Conservation (phyloP, 2,888 invertebrate genomes). For the Isoperla grammatica region DNA sequence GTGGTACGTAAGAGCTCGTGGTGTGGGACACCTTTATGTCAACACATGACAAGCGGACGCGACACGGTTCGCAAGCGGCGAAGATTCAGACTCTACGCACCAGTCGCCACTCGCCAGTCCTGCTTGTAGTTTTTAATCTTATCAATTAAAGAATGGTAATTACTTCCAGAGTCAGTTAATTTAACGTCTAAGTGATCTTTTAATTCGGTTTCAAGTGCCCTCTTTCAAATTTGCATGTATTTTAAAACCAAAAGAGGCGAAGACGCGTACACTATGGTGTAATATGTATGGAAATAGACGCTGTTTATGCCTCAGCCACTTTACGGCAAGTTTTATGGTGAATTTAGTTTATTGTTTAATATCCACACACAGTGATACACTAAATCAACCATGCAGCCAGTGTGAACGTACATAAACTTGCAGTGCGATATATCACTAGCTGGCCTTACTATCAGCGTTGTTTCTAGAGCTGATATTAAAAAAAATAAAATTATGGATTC, state of each 20-base stretch:
- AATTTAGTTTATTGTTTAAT: constrained; percentile 19
- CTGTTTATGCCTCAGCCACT: neutral
- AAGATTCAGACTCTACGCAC: too few relatives aligned
- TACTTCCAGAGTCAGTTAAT: constrained; percentile 25
- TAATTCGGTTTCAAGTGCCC: constrained; percentile 21
- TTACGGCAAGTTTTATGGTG: neutral
- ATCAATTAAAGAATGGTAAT: constrained; percentile 6
- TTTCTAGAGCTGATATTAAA: too few relatives aligned
- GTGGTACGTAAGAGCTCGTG: too few relatives aligned
- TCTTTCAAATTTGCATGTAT: constrained; percentile 26
- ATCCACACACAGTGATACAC: neutral
- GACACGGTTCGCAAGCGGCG: too few relatives aligned
- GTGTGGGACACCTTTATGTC: too few relatives aligned
- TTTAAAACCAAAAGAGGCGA: constrained; percentile 23
- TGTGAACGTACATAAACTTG: too few relatives aligned
- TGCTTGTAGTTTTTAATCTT: neutral
- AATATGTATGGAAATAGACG: constrained; percentile 29
- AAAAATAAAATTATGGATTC: too few relatives aligned
- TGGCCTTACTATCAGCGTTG: too few relatives aligned
- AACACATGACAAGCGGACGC: too few relatives aligned
- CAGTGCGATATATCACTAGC: too few relatives aligned
- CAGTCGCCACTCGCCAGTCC: too few relatives aligned
- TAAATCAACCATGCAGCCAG: constrained; percentile 3
- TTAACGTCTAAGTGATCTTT: constrained; percentile 23
- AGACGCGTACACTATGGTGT: constrained; percentile 20